A percentile compares a stretch with the other conserved stretches of the same genome.
Evolutionary conservation across 2,797 vertebrate species (phyloP).

Genomic region (Chelidonichthys spinosus): DNA sequence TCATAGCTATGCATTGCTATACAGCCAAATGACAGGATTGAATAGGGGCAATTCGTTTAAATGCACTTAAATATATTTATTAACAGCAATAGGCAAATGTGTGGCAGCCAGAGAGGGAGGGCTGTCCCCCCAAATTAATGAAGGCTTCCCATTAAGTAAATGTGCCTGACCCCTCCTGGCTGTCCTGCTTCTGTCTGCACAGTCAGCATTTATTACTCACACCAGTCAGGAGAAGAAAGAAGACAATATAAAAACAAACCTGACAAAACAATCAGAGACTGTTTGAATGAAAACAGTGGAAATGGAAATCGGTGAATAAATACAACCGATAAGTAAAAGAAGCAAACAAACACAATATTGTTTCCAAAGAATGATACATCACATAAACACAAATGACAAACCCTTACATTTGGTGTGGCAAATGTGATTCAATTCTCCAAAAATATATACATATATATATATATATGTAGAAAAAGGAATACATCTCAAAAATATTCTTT

Average conservation of each 20-base stretch:
- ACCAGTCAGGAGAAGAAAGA: not conserved
- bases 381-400: too few species aligned
- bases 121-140: not conserved
- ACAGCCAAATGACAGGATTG: not conserved
- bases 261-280: not conserved
- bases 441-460: too few species aligned
- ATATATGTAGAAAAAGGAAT: too few species aligned
- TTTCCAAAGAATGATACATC: not conserved
- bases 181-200: not conserved
- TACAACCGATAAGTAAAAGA: not conserved
- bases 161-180: not conserved
- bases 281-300: not conserved
- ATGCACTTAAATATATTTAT: not conserved
- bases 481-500: too few species aligned
- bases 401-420: too few species aligned
- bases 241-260: not conserved
- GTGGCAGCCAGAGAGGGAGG: too few species aligned
- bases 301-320: not conserved
- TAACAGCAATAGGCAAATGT: not conserved
- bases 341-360: not conserved
- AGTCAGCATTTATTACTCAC: constrained; percentile 5
- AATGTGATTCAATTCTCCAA: too few species aligned
- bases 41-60: not conserved
- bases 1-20: not conserved
- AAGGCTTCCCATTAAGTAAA: constrained; percentile 1